Base-by-base conservation (phyloP, 2,797 vertebrate species). In the Sylvilagus floridanus region DNA sequence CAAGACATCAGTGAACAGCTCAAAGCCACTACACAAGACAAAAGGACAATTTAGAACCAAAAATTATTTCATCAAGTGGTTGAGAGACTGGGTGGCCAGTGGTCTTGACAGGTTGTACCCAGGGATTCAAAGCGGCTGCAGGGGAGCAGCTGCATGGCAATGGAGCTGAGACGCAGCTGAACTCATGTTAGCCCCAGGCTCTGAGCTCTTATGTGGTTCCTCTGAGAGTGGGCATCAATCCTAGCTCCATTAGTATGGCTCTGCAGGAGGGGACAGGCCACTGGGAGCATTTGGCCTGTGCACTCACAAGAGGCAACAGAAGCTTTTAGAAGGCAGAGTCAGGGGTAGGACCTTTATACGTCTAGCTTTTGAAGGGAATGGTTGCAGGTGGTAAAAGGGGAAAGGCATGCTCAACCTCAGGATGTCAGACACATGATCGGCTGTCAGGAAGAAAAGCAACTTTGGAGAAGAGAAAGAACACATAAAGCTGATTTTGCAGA, bases 21-120 rank as follows among this genome's bases (percentile, higher is more conserved):
- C 81, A 71, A 66, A 93, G 47, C 85, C 37, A 28, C 12, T 17
- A 78, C 76, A 42, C 13, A 37, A 89, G 88, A 73, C 50, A 81
- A 76, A 96, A 83, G 60, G 60, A 83, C 37, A 82, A 35, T 52
- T 90, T 26, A 76, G 65, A 90, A 90, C 19, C 14, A 68, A 68
- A 91, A 83, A 50, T 35, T 7, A 71, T 79, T 79, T 83, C 71
- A 82, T 19, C 42, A 32, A 71, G 52, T 76, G 35, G 35, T 37
- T 84, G 65, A 92, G 72, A 84, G 47, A 54, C 63, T 68, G 60
- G 88, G 37, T 63, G 71, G 92, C 28, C 26, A 52, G 21, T 62
- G 75, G 28, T 42, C 24, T 26, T 85, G 14, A 81, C 22, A 84
- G 60, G 42, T 54, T 42, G 47, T 69, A 63, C 10, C 19, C 4